Evolutionary conservation across 2,797 vertebrate genomes (phyloP), one percentile per base, ranked within the genome.

Genomic region (Alosa sapidissima): DNA sequence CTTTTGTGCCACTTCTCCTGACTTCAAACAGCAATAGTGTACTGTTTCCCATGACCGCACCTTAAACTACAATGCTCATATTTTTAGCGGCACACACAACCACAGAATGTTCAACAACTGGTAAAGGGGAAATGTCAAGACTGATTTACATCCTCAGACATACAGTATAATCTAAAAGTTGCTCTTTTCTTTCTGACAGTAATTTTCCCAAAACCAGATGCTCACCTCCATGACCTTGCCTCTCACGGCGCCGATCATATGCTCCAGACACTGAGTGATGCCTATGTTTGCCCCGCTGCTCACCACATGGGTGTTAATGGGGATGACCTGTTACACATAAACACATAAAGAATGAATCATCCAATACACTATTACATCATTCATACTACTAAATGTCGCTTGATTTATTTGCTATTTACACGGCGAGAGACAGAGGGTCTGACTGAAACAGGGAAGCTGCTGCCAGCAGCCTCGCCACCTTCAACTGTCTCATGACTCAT

Each of bases 151-250:
- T n/a, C 1, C 51, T 2, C 51, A 14, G 10, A 52, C 51, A 14
- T 52, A 2, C 0, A 52, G 51, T 52, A 14, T 52, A 52, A 13
- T 52, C 51, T 52, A 52, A 11, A 52, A 52, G 51, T 14, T 52
- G 10, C 51, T 52, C 1, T 52, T 13, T 52, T 1, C 10, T 13
- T 3, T 13, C 13, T 16, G 51, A 13, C 13, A 52, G 13, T 52
- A 41, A 41, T 52, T 13, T 10, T 24, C 1, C 3, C 60, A 72
- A 13, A 36, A 13, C 1, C 72, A 78, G 14, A 45, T 21, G 41
- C 89, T 60, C 89, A 99, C 98, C 97, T 99, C 98, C 0, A 97
- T 95, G 86, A 99, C 97, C 91, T 99, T 99, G 87, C 96, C 95
- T 85, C 98, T 92, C 88, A 98, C 95, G 0, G 97, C 95, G 6